Percentiles rank a stretch among this genome's conserved stretches.
Conservation (phyloP, 2,113 vertebrate genomes). For the Alethe diademata region DNA sequence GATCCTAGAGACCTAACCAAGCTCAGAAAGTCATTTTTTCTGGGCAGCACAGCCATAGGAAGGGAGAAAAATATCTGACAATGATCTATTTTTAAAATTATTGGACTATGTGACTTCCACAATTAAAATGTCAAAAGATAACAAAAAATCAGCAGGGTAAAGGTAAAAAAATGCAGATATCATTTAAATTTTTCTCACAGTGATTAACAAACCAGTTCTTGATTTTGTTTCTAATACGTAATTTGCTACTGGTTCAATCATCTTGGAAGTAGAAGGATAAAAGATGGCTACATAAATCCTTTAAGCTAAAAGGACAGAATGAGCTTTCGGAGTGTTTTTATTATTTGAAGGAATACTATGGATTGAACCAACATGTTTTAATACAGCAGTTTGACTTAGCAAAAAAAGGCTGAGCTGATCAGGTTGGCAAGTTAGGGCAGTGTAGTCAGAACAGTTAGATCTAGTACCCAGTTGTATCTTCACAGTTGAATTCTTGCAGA, state of each 20-base stretch:
- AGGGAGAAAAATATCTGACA: background rate
- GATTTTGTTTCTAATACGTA: background rate
- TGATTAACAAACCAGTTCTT: background rate
- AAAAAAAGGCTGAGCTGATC: background rate
- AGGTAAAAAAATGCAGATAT: background rate
- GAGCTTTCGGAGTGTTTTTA: background rate
- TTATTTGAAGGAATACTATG: background rate
- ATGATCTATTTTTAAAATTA: background rate
- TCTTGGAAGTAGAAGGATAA: background rate
- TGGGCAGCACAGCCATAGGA: background rate
- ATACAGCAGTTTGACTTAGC: background rate
- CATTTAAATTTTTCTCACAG: background rate
- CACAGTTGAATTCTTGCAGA: background rate
- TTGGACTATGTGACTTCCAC: fast-evolving
- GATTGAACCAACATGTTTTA: background rate
- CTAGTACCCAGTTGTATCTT: background rate
- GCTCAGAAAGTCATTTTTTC: background rate
- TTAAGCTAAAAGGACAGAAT: background rate
- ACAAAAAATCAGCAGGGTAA: background rate
- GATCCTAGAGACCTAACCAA: background rate
- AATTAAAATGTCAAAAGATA: background rate
- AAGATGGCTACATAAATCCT: background rate
- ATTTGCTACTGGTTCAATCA: background rate
- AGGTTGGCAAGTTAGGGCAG: background rate
- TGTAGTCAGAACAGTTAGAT: background rate